Conservation (phyloP, 1,140 invertebrate species). For the Leptinotarsa texana region DNA sequence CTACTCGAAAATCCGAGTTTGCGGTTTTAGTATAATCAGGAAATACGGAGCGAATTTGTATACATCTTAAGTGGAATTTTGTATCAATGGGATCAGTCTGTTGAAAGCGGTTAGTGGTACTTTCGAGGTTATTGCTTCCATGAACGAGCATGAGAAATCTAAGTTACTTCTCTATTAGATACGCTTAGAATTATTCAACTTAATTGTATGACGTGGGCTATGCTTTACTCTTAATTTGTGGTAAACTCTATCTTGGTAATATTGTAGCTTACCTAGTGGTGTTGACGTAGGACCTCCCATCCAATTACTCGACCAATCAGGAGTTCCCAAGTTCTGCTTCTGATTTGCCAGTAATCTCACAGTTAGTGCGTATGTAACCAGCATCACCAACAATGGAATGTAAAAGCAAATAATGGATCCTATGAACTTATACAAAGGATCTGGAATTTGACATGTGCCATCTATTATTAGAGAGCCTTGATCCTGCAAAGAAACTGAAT, state of each 20-base stretch:
- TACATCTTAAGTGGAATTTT: neutral
- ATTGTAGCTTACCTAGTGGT: slow-evolving; percentile 59
- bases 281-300: slow-evolving; percentile 62
- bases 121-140: too few species aligned
- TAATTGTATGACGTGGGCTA: too few species aligned
- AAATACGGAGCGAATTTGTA: neutral
- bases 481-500: slow-evolving; percentile 63
- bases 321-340: slow-evolving; percentile 69
- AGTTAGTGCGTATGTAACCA: slow-evolving; percentile 89
- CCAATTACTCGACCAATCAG: slow-evolving; percentile 65
- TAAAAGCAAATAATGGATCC: slow-evolving; percentile 95
- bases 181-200: too few species aligned
- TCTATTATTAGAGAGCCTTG: slow-evolving; percentile 78
- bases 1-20: too few species aligned
- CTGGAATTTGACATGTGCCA: slow-evolving; percentile 82
- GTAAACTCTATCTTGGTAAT: neutral
- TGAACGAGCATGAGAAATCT: too few species aligned
- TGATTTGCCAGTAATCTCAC: slow-evolving; percentile 79
- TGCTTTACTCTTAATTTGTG: neutral
- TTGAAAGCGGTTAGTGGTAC: too few species aligned
- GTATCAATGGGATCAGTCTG: neutral
- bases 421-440: slow-evolving; percentile 87
- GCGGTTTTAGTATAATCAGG: too few species aligned
- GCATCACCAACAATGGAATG: slow-evolving; percentile 92
- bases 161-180: too few species aligned